phyloP scores from a whole-genome alignment of 2,113 vertebrate genomes.

The Nothoprocta pentlandii region DNA sequence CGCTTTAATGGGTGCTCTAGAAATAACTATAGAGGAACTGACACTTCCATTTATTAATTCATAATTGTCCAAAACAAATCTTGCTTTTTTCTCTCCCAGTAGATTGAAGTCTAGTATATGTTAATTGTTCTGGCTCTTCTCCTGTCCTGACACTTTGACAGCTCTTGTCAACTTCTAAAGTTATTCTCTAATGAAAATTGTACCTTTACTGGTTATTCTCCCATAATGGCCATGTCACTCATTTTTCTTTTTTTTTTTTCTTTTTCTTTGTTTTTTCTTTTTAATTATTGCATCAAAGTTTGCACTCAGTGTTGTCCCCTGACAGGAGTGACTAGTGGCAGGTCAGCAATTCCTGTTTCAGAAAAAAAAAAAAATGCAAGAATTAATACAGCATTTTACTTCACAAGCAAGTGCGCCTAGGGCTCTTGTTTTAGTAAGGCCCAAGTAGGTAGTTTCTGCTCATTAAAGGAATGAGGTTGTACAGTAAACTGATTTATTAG shows the following conservation, averaged over 20 bases:
- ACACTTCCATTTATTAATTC: slow-evolving; percentile 65
- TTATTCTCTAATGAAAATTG: slow-evolving; percentile 16
- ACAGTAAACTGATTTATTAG: slow-evolving; percentile 50
- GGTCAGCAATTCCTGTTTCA: not conserved
- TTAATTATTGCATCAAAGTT: slow-evolving; percentile 34
- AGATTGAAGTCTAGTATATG: slow-evolving; percentile 49
- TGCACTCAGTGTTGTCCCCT: rapidly evolving
- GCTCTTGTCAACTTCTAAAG: slow-evolving; percentile 58
- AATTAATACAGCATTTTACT: not conserved
- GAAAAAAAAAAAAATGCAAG: not conserved
- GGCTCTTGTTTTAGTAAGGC: not conserved
- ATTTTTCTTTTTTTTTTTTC: not conserved
- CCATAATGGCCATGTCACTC: slow-evolving; percentile 33
- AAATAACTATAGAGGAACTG: slow-evolving; percentile 4
- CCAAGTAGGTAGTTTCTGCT: slow-evolving; percentile 28
- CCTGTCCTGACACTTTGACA: slow-evolving; percentile 62
- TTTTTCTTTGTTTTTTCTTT: slow-evolving; percentile 38
- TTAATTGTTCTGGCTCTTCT: slow-evolving; percentile 63
- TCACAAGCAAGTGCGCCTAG: not conserved
- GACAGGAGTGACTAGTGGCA: not conserved
- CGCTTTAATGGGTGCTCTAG: slow-evolving; percentile 56
- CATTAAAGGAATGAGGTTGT: slow-evolving; percentile 52
- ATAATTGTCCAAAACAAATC: slow-evolving; percentile 72
- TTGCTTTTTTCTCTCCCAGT: not conserved
- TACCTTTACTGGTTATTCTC: not conserved